These are phyloP conservation scores for Conistra vaccinii DNA, from an alignment of 2,888 invertebrate species.

Conservation along the genomic window DNA sequence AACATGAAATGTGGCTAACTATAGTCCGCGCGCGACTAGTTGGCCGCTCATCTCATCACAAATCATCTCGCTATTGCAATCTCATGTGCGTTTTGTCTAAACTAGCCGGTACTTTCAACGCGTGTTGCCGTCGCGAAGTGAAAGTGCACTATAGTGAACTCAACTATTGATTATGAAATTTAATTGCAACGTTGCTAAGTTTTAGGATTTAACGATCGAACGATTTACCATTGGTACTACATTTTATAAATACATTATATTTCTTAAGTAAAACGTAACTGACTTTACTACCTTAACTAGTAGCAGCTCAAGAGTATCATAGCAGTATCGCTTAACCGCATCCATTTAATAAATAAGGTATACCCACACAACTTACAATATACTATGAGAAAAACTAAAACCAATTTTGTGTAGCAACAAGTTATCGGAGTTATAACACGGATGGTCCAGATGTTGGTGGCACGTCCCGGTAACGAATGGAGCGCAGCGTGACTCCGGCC, in stretches of 20 bases:
- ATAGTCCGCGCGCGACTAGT: no score
- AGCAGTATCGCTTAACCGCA: slow-evolving; percentile 1
- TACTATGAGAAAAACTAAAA: slow-evolving; percentile 64
- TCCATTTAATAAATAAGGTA: slow-evolving; percentile 30
- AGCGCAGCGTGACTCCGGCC: slow-evolving; percentile 85
- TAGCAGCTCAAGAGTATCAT: not conserved
- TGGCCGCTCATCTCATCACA: no score
- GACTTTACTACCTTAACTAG: not conserved
- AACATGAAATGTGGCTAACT: no score
- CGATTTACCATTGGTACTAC: not conserved
- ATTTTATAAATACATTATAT: not conserved
- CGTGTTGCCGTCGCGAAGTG: no score
- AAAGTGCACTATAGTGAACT: no score
- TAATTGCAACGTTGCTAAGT: no score
- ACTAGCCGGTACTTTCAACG: no score
- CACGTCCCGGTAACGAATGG: slow-evolving; percentile 87
- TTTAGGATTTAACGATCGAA: no score
- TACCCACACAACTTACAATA: slow-evolving; percentile 27
- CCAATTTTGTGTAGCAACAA: slow-evolving; percentile 78
- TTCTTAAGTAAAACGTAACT: not conserved
- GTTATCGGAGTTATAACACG: slow-evolving; percentile 79
- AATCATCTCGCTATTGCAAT: no score
- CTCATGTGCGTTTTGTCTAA: no score
- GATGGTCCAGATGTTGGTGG: slow-evolving; percentile 84
- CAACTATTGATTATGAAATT: no score